These are phyloP conservation scores for Pithys albifrons DNA, from an alignment of 2,113 vertebrate genomes.

Conservation along the genomic window DNA sequence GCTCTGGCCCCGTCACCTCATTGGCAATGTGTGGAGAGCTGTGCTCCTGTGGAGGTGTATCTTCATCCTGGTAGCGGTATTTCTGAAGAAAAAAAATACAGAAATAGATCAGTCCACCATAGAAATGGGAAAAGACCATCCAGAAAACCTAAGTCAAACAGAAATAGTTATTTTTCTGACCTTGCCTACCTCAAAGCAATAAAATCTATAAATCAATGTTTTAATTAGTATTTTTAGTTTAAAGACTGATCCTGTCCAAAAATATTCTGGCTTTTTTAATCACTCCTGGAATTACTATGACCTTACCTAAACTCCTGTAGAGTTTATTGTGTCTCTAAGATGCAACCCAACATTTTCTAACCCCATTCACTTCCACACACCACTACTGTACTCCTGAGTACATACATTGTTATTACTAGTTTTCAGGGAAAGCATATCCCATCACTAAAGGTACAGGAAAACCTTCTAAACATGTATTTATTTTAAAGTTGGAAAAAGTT, in stretches of 20 bases:
- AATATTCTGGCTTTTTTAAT: not conserved
- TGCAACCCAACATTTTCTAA: not conserved
- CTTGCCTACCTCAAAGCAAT: not conserved
- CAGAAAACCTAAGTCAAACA: not conserved
- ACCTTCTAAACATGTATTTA: not conserved
- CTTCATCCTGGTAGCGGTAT: conserved; percentile 93
- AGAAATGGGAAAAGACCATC: not conserved
- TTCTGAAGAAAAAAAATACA: conserved; percentile 75
- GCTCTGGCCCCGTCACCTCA: conserved; percentile 84
- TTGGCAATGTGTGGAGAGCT: conserved; percentile 86
- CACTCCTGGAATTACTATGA: not conserved
- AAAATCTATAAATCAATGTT: not conserved
- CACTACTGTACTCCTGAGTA: not conserved
- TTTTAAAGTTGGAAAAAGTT: not conserved
- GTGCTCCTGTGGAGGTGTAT: conserved; percentile 85
- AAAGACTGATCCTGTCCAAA: not conserved
- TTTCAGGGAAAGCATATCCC: not conserved
- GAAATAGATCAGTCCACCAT: not conserved
- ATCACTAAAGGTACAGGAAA: not conserved
- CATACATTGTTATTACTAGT: fast-evolving
- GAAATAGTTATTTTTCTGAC: not conserved
- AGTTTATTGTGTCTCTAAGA: not conserved
- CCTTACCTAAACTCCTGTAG: not conserved
- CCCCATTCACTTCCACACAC: not conserved
- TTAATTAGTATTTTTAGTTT: not conserved